Evolutionary conservation across 2,888 invertebrate genomes (phyloP).

Genomic region (Phortica okadai): DNA sequence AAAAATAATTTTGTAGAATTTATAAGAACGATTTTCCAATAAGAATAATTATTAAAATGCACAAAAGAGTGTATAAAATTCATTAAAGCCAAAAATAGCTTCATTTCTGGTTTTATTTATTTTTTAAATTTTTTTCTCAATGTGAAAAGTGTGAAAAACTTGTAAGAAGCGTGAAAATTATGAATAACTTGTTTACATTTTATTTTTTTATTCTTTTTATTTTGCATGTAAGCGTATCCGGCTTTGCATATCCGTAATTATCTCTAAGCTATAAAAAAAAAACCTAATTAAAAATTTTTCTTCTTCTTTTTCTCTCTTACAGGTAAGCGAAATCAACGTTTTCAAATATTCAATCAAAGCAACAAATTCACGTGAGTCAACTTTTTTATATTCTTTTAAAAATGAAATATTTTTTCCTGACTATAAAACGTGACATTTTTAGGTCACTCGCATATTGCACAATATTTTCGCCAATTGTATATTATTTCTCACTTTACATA

Average conservation of each 20-base stretch:
- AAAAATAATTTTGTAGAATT: no score
- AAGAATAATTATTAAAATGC: neutral
- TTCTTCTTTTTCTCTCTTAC: conserved; percentile 47
- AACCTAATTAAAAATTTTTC: neutral
- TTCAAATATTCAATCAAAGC: no score
- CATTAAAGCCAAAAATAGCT: conserved; percentile 24
- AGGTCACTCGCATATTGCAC: no score
- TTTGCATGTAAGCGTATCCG: neutral
- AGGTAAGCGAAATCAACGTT: conserved; percentile 53
- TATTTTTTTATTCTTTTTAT: neutral
- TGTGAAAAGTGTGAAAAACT: conserved; percentile 27
- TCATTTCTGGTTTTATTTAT: neutral
- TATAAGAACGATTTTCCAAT: no score
- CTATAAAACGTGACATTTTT: no score
- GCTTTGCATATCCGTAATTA: neutral
- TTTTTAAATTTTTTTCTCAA: neutral
- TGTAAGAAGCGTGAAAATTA: conserved; percentile 40
- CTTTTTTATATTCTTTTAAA: no score
- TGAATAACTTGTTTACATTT: conserved; percentile 47
- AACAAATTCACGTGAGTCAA: neutral
- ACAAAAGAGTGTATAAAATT: conserved; percentile 24
- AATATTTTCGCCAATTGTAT: no score
- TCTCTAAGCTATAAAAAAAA: neutral
- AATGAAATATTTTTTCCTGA: no score
- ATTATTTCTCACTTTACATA: no score